These are phyloP conservation scores for Choreutis nemorana DNA, from an alignment of 2,888 invertebrate genomes.

Conservation along the genomic window DNA sequence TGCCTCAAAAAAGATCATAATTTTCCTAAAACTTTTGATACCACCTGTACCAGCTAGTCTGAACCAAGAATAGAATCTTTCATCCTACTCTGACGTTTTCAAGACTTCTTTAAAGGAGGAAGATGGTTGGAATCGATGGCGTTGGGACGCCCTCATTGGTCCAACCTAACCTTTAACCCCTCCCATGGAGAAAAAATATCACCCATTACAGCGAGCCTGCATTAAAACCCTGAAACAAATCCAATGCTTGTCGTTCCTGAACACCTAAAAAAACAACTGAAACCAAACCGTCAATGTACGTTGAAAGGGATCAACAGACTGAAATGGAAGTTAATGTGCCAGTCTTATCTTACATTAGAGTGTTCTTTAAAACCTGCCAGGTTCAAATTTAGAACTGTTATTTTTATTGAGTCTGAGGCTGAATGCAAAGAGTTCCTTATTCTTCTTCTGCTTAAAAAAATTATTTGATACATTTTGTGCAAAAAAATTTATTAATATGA, in stretches of 20 bases:
- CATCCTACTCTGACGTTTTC: slow-evolving; percentile 35
- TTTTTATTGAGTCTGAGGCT: not conserved
- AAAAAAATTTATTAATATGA: no score
- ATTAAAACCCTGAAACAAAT: not conserved
- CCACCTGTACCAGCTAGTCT: slow-evolving; percentile 19
- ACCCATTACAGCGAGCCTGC: slow-evolving; percentile 59
- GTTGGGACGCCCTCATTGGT: slow-evolving; percentile 41
- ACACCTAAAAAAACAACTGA: no score
- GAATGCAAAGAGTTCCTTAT: slow-evolving; percentile 1
- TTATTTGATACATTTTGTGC: no score
- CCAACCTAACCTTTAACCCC: slow-evolving; percentile 56
- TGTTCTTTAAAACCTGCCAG: slow-evolving; percentile 16
- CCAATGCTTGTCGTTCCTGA: no score
- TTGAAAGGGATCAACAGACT: slow-evolving; percentile 47
- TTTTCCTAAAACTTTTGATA: slow-evolving; percentile 13
- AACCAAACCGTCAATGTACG: no score
- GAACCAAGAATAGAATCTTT: slow-evolving; percentile 44
- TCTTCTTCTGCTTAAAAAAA: no score
- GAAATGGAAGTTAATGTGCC: slow-evolving; percentile 33
- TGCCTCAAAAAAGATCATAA: slow-evolving; percentile 2
- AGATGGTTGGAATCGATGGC: slow-evolving; percentile 24
- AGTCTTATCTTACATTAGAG: slow-evolving; percentile 32
- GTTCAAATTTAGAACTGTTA: slow-evolving; percentile 14
- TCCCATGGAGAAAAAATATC: slow-evolving; percentile 59
- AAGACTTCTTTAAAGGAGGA: slow-evolving; percentile 28